A percentile compares a stretch with the other conserved stretches of the same genome.
Conservation (phyloP, 2,888 invertebrate genomes). For the Monoplex corrugatus region DNA sequence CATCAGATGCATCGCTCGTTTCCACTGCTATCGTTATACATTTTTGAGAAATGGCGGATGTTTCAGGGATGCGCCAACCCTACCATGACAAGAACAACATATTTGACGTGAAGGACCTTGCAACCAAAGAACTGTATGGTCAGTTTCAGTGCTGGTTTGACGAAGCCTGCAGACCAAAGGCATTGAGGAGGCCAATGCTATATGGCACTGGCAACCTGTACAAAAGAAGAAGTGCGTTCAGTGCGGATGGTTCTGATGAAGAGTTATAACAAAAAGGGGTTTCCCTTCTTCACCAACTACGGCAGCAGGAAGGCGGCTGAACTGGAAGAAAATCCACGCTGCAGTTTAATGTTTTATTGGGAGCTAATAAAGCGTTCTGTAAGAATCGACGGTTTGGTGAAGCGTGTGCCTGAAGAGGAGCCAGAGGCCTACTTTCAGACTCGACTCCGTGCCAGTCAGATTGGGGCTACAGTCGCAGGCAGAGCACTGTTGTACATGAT, state of each 20-base stretch:
- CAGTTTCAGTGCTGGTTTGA: slow-evolving; percentile 94
- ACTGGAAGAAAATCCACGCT: slow-evolving; percentile 90
- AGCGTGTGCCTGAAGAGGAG: slow-evolving; percentile 88
- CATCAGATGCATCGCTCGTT: no score
- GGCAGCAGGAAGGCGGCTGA: no score
- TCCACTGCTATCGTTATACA: no score
- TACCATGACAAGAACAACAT: slow-evolving; percentile 89
- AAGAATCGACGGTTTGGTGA: slow-evolving; percentile 93
- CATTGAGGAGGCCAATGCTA: slow-evolving; percentile 94
- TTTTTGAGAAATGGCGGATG: no score
- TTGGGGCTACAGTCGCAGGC: slow-evolving; percentile 89
- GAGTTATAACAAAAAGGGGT: slow-evolving; percentile 92
- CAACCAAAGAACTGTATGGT: slow-evolving; percentile 90
- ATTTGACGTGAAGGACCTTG: slow-evolving; percentile 90
- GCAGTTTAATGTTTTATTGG: slow-evolving; percentile 97
- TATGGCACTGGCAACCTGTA: slow-evolving; percentile 90
- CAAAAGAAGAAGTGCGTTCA: slow-evolving; percentile 87
- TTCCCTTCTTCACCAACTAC: no score
- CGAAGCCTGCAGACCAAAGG: slow-evolving; percentile 87
- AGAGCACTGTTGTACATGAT: slow-evolving; percentile 87
- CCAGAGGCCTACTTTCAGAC: slow-evolving; percentile 92
- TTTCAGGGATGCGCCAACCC: slow-evolving; percentile 89
- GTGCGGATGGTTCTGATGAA: slow-evolving; percentile 95
- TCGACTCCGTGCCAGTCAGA: slow-evolving; percentile 92
- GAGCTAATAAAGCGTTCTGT: slow-evolving; percentile 90